Base-by-base conservation (phyloP, 2,113 vertebrate genomes). In the Oxygymnocypris stewartii region DNA sequence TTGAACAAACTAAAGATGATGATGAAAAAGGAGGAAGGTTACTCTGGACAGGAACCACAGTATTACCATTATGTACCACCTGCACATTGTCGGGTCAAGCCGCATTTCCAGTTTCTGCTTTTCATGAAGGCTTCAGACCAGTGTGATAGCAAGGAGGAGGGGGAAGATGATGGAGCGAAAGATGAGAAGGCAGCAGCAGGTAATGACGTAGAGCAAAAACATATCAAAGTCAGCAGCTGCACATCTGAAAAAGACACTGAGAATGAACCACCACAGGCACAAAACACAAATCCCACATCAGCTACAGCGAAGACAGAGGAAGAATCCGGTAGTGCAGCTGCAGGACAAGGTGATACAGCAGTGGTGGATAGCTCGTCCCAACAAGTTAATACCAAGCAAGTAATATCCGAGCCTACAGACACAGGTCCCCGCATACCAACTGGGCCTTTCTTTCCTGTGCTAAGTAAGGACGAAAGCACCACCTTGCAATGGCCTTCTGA, bases 21-120 rank as follows among this genome's bases (percentile, higher is more conserved):
- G 95, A 97, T 98, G 97, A 98, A 95, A 80, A 95, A 95, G 90
- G 97, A 99, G 84, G 98, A 99, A 83, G 97, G 96, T 79, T 91
- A 94, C 20, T 87, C 90, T 1, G 95, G 96, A 0, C 92, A 95
- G 35, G 98, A 99, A 88, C 97, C 97, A 0, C 95, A 99, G 82
- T 99, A 99, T 93, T 99, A 99, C 87, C 97, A 99, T 92, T 99
- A 99, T 67, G 93, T 98, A 77, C 98, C 98, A 35, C 98, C 98
- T 4, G 96, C 97, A 40, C 98, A 99, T 87, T 99, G 98, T 90
- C 96, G 97, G 82, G 98, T 99, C 1, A 99, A 99, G 80, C 98
- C 98, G 6, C 96, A 97, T 86, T 99, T 99, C 83, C 98, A 99
- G 91, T 99, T 99, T 89, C 92, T 99, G 80, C 94, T 99, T 16